These are phyloP conservation scores for Hiodon alosoides DNA, from an alignment of 2,113 vertebrate species.

Conservation along the genomic window DNA sequence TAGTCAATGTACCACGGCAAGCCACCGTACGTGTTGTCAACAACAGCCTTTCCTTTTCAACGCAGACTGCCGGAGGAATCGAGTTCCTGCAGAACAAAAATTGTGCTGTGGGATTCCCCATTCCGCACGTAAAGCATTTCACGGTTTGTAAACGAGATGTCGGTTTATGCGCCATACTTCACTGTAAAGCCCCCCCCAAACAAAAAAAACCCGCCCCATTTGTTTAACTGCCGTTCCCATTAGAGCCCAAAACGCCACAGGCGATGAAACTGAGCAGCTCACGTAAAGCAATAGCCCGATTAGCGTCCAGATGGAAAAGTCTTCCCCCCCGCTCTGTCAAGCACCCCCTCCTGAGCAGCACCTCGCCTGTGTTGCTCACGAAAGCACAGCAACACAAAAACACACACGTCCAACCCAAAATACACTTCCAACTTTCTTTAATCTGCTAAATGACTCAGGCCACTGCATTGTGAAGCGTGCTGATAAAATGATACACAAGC, in stretches of 20 bases:
- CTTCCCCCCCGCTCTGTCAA: not conserved
- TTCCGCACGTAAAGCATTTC: not conserved
- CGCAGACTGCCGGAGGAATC: not conserved
- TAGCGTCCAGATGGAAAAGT: not conserved
- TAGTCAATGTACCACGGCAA: too few species aligned
- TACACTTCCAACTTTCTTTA: too few species aligned
- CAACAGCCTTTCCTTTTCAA: too few species aligned
- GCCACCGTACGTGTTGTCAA: too few species aligned
- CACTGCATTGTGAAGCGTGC: too few species aligned
- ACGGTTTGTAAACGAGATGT: not conserved
- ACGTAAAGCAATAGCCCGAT: not conserved
- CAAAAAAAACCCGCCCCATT: not conserved
- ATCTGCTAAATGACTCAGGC: too few species aligned
- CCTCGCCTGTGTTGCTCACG: not conserved
- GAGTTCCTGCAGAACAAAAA: not conserved
- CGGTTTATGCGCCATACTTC: not conserved
- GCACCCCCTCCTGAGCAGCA: not conserved
- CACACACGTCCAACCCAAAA: too few species aligned
- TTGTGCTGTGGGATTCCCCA: not conserved
- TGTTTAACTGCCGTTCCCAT: conserved; percentile 15
- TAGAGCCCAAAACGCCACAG: not conserved
- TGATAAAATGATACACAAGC: too few species aligned
- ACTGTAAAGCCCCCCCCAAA: not conserved
- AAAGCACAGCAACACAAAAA: too few species aligned
- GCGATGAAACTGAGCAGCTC: not conserved